A percentile compares a stretch with the other conserved stretches of the same genome.
phyloP scores from a whole-genome alignment of 2,797 vertebrate genomes.

The Aulostomus chinensis region DNA sequence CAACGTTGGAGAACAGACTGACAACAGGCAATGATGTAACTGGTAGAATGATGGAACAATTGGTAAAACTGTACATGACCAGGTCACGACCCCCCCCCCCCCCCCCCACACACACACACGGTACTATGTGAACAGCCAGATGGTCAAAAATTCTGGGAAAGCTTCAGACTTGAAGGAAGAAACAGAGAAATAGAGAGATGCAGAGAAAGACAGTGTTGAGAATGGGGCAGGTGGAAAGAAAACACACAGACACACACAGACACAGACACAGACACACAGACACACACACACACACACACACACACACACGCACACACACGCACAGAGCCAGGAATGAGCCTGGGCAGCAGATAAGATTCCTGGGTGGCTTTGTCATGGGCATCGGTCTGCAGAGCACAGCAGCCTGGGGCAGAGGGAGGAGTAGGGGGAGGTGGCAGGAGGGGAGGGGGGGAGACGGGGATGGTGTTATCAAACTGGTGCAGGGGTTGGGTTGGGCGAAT shows the following conservation, averaged over 20 bases:
- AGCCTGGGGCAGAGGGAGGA: slow-evolving; percentile 67
- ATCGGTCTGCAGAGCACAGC: slow-evolving; percentile 68
- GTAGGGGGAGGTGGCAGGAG: slow-evolving; percentile 32
- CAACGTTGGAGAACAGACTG: slow-evolving; percentile 12
- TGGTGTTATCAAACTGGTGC: slow-evolving; percentile 77
- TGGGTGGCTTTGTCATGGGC: slow-evolving; percentile 78
- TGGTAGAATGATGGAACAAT: slow-evolving; percentile 38
- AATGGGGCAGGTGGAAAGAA: slow-evolving; percentile 30
- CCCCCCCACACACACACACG: not conserved
- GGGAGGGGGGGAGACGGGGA: slow-evolving; percentile 23
- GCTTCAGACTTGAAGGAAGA: slow-evolving; percentile 20
- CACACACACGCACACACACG: slow-evolving; percentile 29
- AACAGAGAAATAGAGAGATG: slow-evolving; percentile 15
- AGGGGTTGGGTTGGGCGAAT: slow-evolving; percentile 67
- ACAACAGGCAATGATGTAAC: slow-evolving; percentile 29
- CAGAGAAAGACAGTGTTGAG: slow-evolving; percentile 6
- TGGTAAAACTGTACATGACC: slow-evolving; percentile 18
- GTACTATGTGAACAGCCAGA: slow-evolving; percentile 4
- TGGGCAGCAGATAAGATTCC: slow-evolving; percentile 84
- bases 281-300: slow-evolving; percentile 38
- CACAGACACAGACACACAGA: slow-evolving; percentile 11
- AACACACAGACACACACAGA: slow-evolving; percentile 22
- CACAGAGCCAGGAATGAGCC: slow-evolving; percentile 64
- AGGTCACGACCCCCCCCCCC: slow-evolving; percentile 34
- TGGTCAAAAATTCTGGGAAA: slow-evolving; percentile 18